Percentiles rank a stretch among this genome's conserved stretches.
Conservation (phyloP, 2,113 vertebrate species). For the Tenebrosternarchus preto region DNA sequence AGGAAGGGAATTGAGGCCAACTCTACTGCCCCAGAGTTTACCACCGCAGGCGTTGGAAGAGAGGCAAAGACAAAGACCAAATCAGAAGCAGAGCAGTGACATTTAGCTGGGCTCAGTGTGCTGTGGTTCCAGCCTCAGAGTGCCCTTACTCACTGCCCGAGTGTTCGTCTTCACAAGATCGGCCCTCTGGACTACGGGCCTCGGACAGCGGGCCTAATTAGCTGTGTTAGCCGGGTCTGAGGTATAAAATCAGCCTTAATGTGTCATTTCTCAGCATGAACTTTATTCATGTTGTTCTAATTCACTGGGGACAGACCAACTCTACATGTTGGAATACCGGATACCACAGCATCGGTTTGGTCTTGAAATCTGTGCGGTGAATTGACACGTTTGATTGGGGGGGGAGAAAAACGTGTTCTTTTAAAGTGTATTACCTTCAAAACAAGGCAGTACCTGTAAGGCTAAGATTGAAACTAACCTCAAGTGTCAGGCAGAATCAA, state of each 20-base stretch:
- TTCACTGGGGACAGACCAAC: not conserved
- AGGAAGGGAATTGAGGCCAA: constrained; percentile 47
- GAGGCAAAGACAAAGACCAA: constrained; percentile 52
- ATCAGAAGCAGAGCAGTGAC: constrained; percentile 53
- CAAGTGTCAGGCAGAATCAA: too few relatives aligned
- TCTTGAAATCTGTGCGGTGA: not conserved
- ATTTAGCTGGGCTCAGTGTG: constrained; percentile 49
- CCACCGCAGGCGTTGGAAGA: constrained; percentile 47
- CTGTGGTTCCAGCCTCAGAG: constrained; percentile 45
- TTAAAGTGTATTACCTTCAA: too few relatives aligned
- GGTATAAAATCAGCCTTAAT: constrained; percentile 18
- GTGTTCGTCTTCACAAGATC: constrained; percentile 15
- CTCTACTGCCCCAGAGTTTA: constrained; percentile 51
- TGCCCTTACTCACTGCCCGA: constrained; percentile 25
- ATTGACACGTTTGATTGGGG: not conserved
- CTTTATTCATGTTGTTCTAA: not conserved
- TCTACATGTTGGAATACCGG: not conserved
- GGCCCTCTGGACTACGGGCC: constrained; percentile 3
- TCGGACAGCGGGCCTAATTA: constrained; percentile 27
- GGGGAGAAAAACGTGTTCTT: not conserved
- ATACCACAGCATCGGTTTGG: not conserved
- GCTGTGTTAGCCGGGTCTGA: constrained; percentile 25
- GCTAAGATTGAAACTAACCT: too few relatives aligned
- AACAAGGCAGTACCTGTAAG: too few relatives aligned
- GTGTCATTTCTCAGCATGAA: constrained; percentile 7